These are phyloP conservation scores for Ophioninae sp. DNA, from an alignment of 2,888 invertebrate species.

Conservation along the genomic window DNA sequence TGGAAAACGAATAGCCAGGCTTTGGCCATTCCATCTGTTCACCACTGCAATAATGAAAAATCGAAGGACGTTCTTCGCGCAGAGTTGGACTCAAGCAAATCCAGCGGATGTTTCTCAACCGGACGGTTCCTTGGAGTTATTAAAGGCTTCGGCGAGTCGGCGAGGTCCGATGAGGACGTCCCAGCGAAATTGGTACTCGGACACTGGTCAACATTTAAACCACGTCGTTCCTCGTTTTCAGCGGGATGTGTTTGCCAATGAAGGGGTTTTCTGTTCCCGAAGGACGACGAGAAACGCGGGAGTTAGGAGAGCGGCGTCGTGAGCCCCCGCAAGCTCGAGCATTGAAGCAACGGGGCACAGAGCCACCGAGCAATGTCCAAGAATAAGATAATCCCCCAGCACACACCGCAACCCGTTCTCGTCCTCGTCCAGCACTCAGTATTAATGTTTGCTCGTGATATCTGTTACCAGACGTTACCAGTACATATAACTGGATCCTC, in stretches of 20 bases:
- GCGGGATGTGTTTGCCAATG: slow-evolving; percentile 63
- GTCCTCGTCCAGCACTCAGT: slow-evolving; percentile 69
- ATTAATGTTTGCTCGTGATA: slow-evolving; percentile 80
- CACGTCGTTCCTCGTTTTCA: slow-evolving; percentile 61
- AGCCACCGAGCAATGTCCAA: slow-evolving; percentile 72
- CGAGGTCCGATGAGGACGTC: slow-evolving; percentile 37
- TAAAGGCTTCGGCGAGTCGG: slow-evolving; percentile 31
- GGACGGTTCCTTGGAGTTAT: slow-evolving; percentile 57
- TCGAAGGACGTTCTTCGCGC: background rate
- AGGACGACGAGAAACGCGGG: slow-evolving; percentile 61
- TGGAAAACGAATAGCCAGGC: background rate
- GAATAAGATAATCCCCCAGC: slow-evolving; percentile 79
- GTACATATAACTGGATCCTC: slow-evolving; percentile 64
- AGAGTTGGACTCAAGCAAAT: slow-evolving; percentile 24
- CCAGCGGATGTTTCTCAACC: slow-evolving; percentile 46
- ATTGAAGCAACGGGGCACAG: slow-evolving; percentile 51
- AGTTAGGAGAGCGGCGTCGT: slow-evolving; percentile 55
- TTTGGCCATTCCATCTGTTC: background rate
- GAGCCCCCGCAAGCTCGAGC: slow-evolving; percentile 54
- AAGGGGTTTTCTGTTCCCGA: slow-evolving; percentile 63
- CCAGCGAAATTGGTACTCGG: slow-evolving; percentile 58
- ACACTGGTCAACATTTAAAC: slow-evolving; percentile 65
- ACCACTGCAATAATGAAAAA: background rate
- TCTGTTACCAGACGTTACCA: slow-evolving; percentile 79
- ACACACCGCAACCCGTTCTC: slow-evolving; percentile 68